phyloP scores from a whole-genome alignment of 2,797 vertebrate genomes.

The Pipistrellus nathusii region DNA sequence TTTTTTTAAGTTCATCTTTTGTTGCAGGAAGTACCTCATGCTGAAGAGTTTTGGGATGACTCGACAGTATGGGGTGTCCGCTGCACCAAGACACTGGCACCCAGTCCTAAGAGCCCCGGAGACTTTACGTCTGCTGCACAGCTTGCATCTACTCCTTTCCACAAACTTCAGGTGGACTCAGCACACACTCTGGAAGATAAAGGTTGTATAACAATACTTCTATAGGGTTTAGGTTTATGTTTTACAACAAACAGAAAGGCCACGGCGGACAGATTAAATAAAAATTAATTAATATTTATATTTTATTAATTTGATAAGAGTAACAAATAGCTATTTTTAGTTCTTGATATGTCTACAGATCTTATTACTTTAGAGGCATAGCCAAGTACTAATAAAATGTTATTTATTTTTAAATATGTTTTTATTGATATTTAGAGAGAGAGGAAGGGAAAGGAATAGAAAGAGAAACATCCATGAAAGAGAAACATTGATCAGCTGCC shows the following conservation, averaged over 20 bases:
- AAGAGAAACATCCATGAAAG: too few species aligned
- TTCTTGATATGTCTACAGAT: neutral
- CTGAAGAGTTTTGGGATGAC: slow-evolving; percentile 89
- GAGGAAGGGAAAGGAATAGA: too few species aligned
- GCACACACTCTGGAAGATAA: slow-evolving; percentile 80
- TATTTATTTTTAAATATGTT: neutral
- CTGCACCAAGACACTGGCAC: slow-evolving; percentile 89
- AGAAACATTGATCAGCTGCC: too few species aligned
- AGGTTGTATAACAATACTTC: slow-evolving; percentile 84
- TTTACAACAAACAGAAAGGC: slow-evolving; percentile 1
- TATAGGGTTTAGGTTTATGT: neutral
- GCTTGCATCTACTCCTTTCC: slow-evolving; percentile 93
- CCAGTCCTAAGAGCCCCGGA: slow-evolving; percentile 91
- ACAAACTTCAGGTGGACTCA: slow-evolving; percentile 68
- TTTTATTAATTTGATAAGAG: slow-evolving; percentile 39
- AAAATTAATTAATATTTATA: neutral
- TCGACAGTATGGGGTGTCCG: slow-evolving; percentile 91
- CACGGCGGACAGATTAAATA: neutral
- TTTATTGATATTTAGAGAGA: slow-evolving; percentile 11
- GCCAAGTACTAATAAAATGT: slow-evolving; percentile 24
- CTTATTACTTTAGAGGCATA: slow-evolving; percentile 2
- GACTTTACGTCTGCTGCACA: slow-evolving; percentile 92
- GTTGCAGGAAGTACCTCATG: slow-evolving; percentile 83
- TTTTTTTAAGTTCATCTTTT: slow-evolving; percentile 22
- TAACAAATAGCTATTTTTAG: slow-evolving; percentile 50